phyloP scores from a whole-genome alignment of 1,140 invertebrate genomes.

The Hypothenemus hampei region DNA sequence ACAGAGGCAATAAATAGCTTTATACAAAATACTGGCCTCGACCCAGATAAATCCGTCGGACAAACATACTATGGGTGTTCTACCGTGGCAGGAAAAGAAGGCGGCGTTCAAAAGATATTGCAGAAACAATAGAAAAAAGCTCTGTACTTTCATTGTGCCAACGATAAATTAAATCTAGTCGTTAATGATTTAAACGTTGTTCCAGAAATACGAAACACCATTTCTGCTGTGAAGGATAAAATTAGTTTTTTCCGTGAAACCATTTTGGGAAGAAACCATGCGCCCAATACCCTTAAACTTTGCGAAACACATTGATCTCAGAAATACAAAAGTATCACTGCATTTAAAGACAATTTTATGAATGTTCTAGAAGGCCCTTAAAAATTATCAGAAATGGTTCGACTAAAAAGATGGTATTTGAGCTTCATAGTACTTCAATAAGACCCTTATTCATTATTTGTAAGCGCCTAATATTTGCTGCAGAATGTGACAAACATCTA shows the following conservation, averaged over 20 bases:
- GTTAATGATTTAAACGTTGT: constrained; percentile 26
- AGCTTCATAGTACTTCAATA: too few species aligned
- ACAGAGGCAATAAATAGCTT: too few species aligned
- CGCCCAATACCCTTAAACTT: constrained; percentile 19
- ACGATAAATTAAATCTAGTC: constrained; percentile 37
- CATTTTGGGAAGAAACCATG: constrained; percentile 4
- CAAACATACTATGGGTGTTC: constrained; percentile 30
- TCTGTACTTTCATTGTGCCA: constrained; percentile 36
- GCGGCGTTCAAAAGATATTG: constrained; percentile 32
- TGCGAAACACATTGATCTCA: constrained; percentile 26
- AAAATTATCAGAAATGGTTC: too few species aligned
- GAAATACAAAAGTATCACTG: constrained; percentile 29
- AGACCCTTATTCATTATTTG: too few species aligned
- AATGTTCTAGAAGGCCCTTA: too few species aligned
- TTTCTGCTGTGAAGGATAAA: constrained; percentile 21
- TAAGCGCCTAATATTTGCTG: too few species aligned
- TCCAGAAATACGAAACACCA: constrained; percentile 10
- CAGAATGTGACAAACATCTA: too few species aligned
- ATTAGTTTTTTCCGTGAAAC: constrained; percentile 24
- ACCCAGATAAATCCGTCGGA: constrained; percentile 25
- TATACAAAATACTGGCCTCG: constrained; percentile 26
- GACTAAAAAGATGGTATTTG: too few species aligned
- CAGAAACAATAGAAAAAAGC: constrained; percentile 31
- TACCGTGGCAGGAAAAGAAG: constrained; percentile 32
- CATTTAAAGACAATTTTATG: too few species aligned